Evolutionary conservation across 2,797 vertebrate species (phyloP).

Genomic region (Poeciliopsis paucimaculata): DNA sequence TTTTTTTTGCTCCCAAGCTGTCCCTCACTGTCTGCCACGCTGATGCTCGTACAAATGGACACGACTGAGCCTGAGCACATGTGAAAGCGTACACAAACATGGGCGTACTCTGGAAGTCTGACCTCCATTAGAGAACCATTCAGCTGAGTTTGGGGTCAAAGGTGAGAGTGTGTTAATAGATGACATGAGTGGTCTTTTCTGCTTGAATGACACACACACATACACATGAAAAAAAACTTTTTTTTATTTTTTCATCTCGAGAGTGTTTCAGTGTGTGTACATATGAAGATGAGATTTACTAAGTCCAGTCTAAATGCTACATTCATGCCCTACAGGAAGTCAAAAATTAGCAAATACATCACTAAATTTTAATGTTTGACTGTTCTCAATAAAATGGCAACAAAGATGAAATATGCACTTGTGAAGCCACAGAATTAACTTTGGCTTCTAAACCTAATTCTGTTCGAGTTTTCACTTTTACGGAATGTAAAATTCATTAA

Average conservation of each 20-base stretch:
- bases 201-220: constrained; percentile 63
- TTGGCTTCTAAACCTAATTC: background rate
- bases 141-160: constrained; percentile 70
- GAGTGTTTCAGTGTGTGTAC: constrained; percentile 50
- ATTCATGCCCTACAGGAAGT: background rate
- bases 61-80: constrained; percentile 32
- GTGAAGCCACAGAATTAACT: background rate
- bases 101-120: constrained; percentile 61
- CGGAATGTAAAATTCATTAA: background rate
- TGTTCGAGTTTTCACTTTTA: background rate
- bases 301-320: background rate
- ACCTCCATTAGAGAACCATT: constrained; percentile 76
- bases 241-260: background rate
- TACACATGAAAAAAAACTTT: background rate
- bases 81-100: constrained; percentile 47
- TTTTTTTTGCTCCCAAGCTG: constrained; percentile 53
- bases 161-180: constrained; percentile 77
- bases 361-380: background rate
- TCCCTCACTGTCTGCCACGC: constrained; percentile 14
- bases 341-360: background rate
- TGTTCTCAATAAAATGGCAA: background rate
- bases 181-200: constrained; percentile 79
- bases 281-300: constrained; percentile 29
- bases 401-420: background rate
- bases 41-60: constrained; percentile 26